Percentiles rank a stretch among this genome's conserved stretches.
These are phyloP conservation scores for Protobothrops flavoviridis DNA, from an alignment of 2,113 vertebrate species.

Conservation along the genomic window DNA sequence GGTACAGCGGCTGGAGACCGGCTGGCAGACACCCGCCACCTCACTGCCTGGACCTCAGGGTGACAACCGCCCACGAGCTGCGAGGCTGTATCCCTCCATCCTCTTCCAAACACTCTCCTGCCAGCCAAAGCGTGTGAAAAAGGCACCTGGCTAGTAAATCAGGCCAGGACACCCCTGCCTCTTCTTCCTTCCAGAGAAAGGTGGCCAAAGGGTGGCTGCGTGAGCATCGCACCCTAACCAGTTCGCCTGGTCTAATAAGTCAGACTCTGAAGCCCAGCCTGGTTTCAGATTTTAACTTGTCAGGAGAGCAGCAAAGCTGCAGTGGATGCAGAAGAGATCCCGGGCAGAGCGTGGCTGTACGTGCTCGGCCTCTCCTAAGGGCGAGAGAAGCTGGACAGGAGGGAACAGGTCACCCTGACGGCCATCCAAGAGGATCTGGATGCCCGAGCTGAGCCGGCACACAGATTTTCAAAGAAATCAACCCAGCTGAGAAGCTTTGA, in stretches of 20 bases:
- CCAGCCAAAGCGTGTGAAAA: rapidly evolving
- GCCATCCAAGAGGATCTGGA: neutral
- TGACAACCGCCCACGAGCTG: neutral
- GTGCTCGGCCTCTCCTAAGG: neutral
- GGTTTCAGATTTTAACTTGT: neutral
- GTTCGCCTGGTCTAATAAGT: neutral
- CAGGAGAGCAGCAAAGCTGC: neutral
- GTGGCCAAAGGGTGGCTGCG: neutral
- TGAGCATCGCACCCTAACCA: neutral
- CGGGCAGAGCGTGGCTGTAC: neutral
- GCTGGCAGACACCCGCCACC: neutral
- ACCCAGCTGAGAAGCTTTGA: neutral
- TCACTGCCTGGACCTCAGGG: neutral
- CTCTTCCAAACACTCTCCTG: neutral
- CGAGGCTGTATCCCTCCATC: rapidly evolving
- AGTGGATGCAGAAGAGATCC: neutral
- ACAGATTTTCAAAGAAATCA: neutral
- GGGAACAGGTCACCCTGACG: neutral
- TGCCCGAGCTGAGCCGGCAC: neutral
- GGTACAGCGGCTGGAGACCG: neutral
- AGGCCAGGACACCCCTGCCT: neutral
- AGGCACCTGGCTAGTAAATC: neutral
- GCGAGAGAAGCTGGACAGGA: neutral
- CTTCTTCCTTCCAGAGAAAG: neutral
- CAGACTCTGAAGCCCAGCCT: neutral